Evolutionary conservation across 2,888 invertebrate species (phyloP).

Genomic region (Magallana nippona): DNA sequence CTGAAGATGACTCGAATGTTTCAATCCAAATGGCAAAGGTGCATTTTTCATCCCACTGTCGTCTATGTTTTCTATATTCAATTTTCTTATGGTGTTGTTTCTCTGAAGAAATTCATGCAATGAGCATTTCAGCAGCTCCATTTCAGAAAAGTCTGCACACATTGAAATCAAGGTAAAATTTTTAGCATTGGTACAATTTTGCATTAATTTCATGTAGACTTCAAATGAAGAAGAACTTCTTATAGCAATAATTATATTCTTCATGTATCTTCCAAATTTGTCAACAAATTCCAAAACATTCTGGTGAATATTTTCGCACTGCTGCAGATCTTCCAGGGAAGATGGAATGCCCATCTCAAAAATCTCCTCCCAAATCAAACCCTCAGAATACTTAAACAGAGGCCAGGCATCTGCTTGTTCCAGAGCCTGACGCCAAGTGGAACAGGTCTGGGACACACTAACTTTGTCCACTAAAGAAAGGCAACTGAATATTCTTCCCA

Average conservation of each 20-base stretch:
- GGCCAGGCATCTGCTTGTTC: slow-evolving; percentile 54
- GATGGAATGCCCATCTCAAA: slow-evolving; percentile 37
- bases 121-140: slow-evolving; percentile 30
- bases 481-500: slow-evolving; percentile 54
- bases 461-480: slow-evolving; percentile 52
- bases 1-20: slow-evolving; percentile 51
- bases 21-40: slow-evolving; percentile 56
- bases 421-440: slow-evolving; percentile 52
- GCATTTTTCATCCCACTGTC: slow-evolving; percentile 48
- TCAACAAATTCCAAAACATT: slow-evolving; percentile 42
- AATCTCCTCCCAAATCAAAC: slow-evolving; percentile 36
- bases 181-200: slow-evolving; percentile 50
- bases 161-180: slow-evolving; percentile 2
- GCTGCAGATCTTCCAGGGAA: slow-evolving; percentile 39
- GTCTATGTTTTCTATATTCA: slow-evolving; percentile 54
- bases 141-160: slow-evolving; percentile 44
- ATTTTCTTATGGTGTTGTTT: slow-evolving; percentile 46
- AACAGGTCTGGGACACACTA: slow-evolving; percentile 51
- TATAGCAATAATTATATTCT: slow-evolving; percentile 48
- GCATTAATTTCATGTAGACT: slow-evolving; percentile 49
- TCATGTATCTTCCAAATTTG: slow-evolving; percentile 52
- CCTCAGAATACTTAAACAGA: slow-evolving; percentile 37
- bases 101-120: slow-evolving; percentile 51
- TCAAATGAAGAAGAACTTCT: slow-evolving; percentile 48
- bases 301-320: slow-evolving; percentile 11